Evolutionary conservation across 2,797 vertebrate species (phyloP).

Genomic region (Callimico goeldii): DNA sequence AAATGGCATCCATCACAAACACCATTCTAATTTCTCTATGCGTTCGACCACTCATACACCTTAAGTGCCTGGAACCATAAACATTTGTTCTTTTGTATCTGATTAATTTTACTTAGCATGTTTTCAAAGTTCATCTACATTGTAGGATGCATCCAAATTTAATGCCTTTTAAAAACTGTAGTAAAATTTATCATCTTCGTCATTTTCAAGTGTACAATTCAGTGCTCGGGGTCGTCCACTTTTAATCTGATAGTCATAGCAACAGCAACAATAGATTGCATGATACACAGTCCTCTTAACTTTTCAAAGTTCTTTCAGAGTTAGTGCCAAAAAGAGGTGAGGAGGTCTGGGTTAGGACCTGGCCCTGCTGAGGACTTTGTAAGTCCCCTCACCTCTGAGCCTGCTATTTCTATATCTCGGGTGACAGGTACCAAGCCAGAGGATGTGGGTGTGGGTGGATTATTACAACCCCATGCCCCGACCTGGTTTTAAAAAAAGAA

Average conservation of each 20-base stretch:
- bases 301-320: background rate
- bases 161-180: background rate
- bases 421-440: background rate
- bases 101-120: background rate
- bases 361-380: background rate
- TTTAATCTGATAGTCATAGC: background rate
- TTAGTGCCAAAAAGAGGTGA: background rate
- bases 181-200: background rate
- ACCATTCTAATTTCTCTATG: background rate
- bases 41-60: background rate
- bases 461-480: background rate
- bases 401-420: background rate
- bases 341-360: background rate
- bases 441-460: background rate
- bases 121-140: background rate
- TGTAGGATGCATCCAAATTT: background rate
- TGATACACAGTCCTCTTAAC: background rate
- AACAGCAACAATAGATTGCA: rapidly evolving
- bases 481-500: background rate
- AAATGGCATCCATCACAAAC: background rate
- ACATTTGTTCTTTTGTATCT: background rate
- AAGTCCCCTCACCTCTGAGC: background rate
- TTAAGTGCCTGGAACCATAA: too few species aligned
- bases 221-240: background rate
- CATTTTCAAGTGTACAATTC: background rate